Evolutionary conservation across 37 sponge, comb jelly and placozoan species (phyloP).

Genomic region (Crambe crambe): DNA sequence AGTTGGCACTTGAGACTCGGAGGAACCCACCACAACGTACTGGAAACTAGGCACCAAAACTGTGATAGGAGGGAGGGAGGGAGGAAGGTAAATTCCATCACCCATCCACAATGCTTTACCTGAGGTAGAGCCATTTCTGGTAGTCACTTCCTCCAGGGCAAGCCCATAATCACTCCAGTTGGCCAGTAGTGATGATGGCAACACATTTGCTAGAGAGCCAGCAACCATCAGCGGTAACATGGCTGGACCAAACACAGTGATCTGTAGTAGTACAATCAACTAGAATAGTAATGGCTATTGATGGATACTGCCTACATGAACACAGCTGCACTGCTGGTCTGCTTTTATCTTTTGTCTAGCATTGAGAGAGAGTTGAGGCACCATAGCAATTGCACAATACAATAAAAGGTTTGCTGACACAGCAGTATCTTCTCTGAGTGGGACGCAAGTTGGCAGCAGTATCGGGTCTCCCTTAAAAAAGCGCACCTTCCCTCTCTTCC

Average conservation of each 20-base stretch:
- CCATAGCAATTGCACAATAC: slow-evolving; percentile 22
- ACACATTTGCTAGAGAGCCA: background rate
- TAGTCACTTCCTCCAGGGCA: background rate
- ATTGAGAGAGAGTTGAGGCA: slow-evolving; percentile 19
- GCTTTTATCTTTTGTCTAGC: slow-evolving; percentile 40
- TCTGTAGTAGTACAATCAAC: slow-evolving; percentile 1
- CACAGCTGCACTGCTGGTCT: slow-evolving; percentile 17
- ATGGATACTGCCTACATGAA: slow-evolving; percentile 43
- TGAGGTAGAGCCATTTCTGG: background rate
- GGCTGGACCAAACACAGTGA: slow-evolving; percentile 42
- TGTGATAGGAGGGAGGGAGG: background rate
- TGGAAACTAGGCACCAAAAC: slow-evolving; percentile 1
- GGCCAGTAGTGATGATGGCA: slow-evolving; percentile 17
- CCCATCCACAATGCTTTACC: too few relatives aligned
- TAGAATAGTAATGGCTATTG: background rate
- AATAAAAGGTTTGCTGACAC: slow-evolving; percentile 16
- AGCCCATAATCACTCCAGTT: slow-evolving; percentile 53
- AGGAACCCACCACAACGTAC: background rate
- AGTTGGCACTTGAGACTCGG: background rate
- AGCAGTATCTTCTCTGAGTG: background rate
- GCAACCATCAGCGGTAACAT: slow-evolving; percentile 17
- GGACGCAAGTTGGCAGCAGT: slow-evolving; percentile 2
- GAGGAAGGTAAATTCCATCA: too few relatives aligned
- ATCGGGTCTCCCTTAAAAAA: slow-evolving; percentile 14
- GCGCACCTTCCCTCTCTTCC: slow-evolving; percentile 1